A percentile compares a stretch with the other conserved stretches of the same genome.
Evolutionary conservation across 1,140 invertebrate species (phyloP).

Genomic region (Cephus cinctus): DNA sequence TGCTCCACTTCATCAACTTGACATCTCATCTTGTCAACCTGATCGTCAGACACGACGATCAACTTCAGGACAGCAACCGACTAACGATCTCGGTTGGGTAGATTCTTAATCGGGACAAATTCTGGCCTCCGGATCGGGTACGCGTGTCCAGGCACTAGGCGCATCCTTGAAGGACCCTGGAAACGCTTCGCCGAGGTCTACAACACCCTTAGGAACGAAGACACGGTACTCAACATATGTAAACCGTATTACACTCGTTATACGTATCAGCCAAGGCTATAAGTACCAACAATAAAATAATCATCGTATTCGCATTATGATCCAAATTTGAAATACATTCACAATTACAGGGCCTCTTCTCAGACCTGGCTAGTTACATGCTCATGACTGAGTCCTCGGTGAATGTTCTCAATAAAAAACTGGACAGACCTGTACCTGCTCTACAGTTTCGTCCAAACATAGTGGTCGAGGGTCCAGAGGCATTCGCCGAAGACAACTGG

Average conservation of each 20-base stretch:
- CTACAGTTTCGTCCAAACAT: constrained; percentile 57
- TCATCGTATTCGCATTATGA: background rate
- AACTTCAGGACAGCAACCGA: no score
- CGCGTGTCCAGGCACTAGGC: constrained; percentile 14
- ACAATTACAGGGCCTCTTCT: constrained; percentile 45
- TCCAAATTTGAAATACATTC: background rate
- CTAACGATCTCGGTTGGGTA: no score
- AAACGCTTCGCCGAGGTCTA: constrained; percentile 32
- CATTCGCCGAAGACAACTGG: constrained; percentile 57
- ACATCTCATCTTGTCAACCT: no score
- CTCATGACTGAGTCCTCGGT: constrained; percentile 49
- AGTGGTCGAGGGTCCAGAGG: constrained; percentile 40
- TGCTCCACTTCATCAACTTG: no score
- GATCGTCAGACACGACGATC: no score
- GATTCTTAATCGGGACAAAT: constrained; percentile 36
- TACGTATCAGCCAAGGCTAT: no score
- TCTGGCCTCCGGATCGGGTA: constrained; percentile 34
- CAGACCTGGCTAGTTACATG: constrained; percentile 53
- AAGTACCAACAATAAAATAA: no score
- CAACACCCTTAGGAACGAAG: constrained; percentile 31
- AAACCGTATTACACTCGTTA: no score
- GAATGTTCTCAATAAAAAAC: constrained; percentile 42
- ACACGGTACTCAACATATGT: constrained; percentile 34
- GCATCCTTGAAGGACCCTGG: constrained; percentile 28
- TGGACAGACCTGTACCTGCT: constrained; percentile 33